Conservation (phyloP, 2,888 invertebrate genomes). For the Andrena bucephala region DNA sequence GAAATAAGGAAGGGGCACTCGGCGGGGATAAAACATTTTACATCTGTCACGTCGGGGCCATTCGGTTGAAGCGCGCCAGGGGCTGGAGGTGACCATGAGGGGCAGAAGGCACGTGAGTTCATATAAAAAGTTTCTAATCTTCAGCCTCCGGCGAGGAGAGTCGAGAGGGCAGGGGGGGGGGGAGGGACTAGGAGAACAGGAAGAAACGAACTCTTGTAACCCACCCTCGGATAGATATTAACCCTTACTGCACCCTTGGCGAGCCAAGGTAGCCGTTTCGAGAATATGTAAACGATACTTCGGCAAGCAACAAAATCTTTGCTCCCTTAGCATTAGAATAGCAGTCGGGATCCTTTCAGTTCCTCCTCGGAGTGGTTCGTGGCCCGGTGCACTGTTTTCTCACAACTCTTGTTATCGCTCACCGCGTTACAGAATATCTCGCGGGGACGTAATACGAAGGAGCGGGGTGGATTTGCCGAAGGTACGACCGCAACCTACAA, state of each 20-base stretch:
- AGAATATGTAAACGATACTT: conserved; percentile 60
- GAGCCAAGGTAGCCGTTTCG: conserved; percentile 41
- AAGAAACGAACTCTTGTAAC: conserved; percentile 68
- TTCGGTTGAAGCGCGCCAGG: conserved; percentile 47
- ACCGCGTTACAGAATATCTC: background rate
- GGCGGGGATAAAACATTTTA: conserved; percentile 30
- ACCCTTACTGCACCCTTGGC: conserved; percentile 67
- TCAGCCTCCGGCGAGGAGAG: conserved; percentile 64
- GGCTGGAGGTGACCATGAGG: conserved; percentile 53
- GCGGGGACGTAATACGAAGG: background rate
- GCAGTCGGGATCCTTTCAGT: background rate
- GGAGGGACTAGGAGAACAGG: conserved; percentile 58
- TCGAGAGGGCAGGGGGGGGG: conserved; percentile 42
- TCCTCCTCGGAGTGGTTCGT: background rate
- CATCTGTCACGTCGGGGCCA: conserved; percentile 53
- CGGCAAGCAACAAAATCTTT: conserved; percentile 45
- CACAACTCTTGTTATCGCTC: background rate
- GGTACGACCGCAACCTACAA: background rate
- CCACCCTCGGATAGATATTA: conserved; percentile 73
- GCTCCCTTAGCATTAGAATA: conserved; percentile 8
- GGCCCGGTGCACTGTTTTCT: no score
- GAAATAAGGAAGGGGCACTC: conserved; percentile 29
- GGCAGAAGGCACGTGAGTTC: conserved; percentile 66
- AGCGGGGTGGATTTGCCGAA: background rate
- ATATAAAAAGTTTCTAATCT: conserved; percentile 77